phyloP scores from a whole-genome alignment of 1,140 invertebrate species.

The Aphelenchoides avenae region DNA sequence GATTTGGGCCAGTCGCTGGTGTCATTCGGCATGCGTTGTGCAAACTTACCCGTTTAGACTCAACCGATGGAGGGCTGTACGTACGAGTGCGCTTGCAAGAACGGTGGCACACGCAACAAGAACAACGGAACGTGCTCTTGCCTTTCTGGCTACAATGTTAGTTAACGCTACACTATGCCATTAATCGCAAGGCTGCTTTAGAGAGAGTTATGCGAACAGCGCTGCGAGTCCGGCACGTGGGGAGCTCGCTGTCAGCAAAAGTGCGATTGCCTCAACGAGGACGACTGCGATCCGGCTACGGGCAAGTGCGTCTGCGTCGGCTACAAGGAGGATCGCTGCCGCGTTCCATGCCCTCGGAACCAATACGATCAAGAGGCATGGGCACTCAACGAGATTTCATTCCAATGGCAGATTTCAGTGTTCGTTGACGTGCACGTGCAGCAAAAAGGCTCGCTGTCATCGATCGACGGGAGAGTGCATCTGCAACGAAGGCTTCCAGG shows the following conservation, averaged over 20 bases:
- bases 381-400: not conserved
- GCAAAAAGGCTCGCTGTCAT: conserved; percentile 56
- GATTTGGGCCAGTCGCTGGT: conserved; percentile 64
- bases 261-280: conserved; percentile 86
- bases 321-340: conserved; percentile 73
- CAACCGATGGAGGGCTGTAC: conserved; percentile 68
- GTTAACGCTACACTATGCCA: too few species aligned
- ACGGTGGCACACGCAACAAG: conserved; percentile 71
- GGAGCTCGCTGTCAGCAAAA: conserved; percentile 74
- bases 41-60: too few species aligned
- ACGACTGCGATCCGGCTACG: conserved; percentile 73
- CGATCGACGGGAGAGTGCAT: conserved; percentile 53
- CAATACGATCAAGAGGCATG: conserved; percentile 67
- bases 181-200: conserved; percentile 54
- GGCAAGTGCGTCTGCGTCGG: conserved; percentile 78
- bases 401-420: conserved; percentile 9
- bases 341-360: conserved; percentile 71
- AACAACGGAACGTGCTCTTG: conserved; percentile 76
- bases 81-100: conserved; percentile 60
- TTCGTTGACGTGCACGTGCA: conserved; percentile 65
- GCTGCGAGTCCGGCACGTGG: conserved; percentile 69
- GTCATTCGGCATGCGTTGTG: too few species aligned
- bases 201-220: conserved; percentile 75
- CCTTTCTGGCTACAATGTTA: conserved; percentile 75
- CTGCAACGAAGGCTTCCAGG: conserved; percentile 52